Conservation (phyloP, 92 coral and sea anemone genomes). For the Muricea muricata region DNA sequence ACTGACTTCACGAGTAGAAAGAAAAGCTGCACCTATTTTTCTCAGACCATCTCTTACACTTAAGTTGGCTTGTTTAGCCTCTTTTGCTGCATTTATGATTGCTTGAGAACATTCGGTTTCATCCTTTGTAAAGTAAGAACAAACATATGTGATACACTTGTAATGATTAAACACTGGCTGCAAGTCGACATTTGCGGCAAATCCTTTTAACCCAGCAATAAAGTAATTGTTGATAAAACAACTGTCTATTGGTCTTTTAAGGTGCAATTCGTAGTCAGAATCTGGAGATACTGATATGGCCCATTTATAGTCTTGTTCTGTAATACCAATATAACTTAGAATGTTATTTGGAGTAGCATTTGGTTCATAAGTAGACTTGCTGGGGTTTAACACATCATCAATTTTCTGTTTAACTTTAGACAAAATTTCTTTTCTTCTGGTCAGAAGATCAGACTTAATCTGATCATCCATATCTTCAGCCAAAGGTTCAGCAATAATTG, state of each 20-base stretch:
- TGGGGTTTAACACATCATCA: conserved; percentile 31
- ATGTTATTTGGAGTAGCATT: neutral
- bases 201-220: conserved; percentile 22
- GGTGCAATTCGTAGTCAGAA: conserved; percentile 47
- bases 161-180: too few relatives aligned
- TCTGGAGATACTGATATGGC: conserved; percentile 44
- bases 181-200: conserved; percentile 20
- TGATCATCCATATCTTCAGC: conserved; percentile 62
- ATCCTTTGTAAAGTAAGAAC: too few relatives aligned
- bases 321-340: neutral
- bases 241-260: conserved; percentile 20
- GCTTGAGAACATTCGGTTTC: too few relatives aligned
- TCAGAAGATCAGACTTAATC: conserved; percentile 24
- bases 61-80: conserved; percentile 55
- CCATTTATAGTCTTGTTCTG: conserved; percentile 8
- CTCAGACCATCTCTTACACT: conserved; percentile 4
- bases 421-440: conserved; percentile 57
- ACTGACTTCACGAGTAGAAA: conserved; percentile 72
- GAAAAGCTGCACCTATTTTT: conserved; percentile 71
- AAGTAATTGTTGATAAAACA: neutral
- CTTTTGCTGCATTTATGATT: conserved; percentile 66
- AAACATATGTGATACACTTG: too few relatives aligned
- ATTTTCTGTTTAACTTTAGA: conserved; percentile 62
- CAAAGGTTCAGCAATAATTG: conserved; percentile 73
- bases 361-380: conserved; percentile 19